These are phyloP conservation scores for Ormia ochracea DNA, from an alignment of 2,888 invertebrate genomes.

Conservation along the genomic window DNA sequence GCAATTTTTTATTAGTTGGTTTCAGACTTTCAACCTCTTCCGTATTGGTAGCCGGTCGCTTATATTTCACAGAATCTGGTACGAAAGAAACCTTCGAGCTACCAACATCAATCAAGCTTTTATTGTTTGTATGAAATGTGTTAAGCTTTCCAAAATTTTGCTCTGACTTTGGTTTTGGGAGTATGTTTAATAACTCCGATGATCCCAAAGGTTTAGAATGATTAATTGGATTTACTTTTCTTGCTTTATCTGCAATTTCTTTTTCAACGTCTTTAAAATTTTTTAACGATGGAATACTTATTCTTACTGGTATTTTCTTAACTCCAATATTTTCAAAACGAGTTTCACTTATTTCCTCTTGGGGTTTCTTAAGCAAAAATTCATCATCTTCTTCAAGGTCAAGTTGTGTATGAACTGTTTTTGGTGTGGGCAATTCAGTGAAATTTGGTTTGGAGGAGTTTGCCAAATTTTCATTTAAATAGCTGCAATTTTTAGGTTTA, in stretches of 20 bases:
- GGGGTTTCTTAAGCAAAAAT: slow-evolving; percentile 80
- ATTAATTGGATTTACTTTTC: slow-evolving; percentile 25
- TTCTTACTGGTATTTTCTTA: slow-evolving; percentile 78
- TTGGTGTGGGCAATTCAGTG: slow-evolving; percentile 73
- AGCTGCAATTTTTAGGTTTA: slow-evolving; percentile 67
- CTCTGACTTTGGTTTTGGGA: slow-evolving; percentile 81
- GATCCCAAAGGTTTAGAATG: slow-evolving; percentile 54
- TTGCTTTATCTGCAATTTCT: slow-evolving; percentile 66
- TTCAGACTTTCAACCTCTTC: slow-evolving; percentile 67
- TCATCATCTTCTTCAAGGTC: slow-evolving; percentile 80
- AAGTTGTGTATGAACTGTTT: slow-evolving; percentile 23
- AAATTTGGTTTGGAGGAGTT: slow-evolving; percentile 65
- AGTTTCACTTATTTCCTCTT: slow-evolving; percentile 65
- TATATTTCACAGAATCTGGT: slow-evolving; percentile 76
- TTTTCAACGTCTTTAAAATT: slow-evolving; percentile 77
- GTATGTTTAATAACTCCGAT: slow-evolving; percentile 81
- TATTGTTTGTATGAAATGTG: not conserved
- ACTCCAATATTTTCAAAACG: slow-evolving; percentile 60
- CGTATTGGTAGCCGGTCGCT: slow-evolving; percentile 73
- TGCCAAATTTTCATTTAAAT: slow-evolving; percentile 8
- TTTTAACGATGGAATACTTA: slow-evolving; percentile 82
- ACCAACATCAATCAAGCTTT: not conserved
- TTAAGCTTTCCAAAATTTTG: slow-evolving; percentile 67
- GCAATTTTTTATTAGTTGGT: slow-evolving; percentile 29
- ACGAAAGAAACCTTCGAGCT: slow-evolving; percentile 68